Percentiles rank a stretch among this genome's conserved stretches.
These are phyloP conservation scores for Caenorhabditis briggsae DNA, from an alignment of 1,140 invertebrate genomes.

Conservation along the genomic window DNA sequence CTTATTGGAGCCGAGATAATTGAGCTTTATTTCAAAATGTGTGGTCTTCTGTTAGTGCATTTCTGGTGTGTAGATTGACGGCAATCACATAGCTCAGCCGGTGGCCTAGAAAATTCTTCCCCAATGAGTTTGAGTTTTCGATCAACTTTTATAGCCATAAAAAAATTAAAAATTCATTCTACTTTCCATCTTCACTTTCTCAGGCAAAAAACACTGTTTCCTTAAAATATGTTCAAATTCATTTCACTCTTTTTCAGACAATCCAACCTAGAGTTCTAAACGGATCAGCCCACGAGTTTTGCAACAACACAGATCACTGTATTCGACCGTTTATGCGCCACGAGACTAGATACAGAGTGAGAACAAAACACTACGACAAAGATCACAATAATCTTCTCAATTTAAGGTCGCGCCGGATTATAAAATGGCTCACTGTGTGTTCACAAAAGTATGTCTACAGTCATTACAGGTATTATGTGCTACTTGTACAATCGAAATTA, in stretches of 20 bases:
- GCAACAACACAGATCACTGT: conserved; percentile 39
- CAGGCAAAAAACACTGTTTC: too few species aligned
- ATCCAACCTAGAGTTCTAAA: background rate
- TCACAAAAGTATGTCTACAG: conserved; percentile 61
- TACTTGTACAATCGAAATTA: conserved; percentile 39
- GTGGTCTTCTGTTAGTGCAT: too few species aligned
- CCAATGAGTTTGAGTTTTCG: too few species aligned
- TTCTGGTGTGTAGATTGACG: too few species aligned
- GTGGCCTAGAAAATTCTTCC: too few species aligned
- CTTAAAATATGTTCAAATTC: too few species aligned
- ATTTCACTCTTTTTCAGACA: conserved; percentile 1
- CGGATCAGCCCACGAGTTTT: conserved; percentile 14
- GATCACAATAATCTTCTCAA: background rate
- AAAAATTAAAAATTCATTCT: too few species aligned
- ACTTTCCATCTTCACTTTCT: too few species aligned
- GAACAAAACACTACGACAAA: background rate
- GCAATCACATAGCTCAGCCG: too few species aligned
- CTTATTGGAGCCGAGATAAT: too few species aligned
- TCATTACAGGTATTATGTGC: conserved; percentile 55
- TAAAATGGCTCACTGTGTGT: conserved; percentile 54
- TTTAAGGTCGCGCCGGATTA: conserved; percentile 34
- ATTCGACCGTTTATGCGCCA: conserved; percentile 16
- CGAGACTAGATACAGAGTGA: conserved; percentile 49
- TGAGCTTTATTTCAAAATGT: too few species aligned
- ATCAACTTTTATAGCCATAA: too few species aligned